Conservation (phyloP, 2,797 vertebrate genomes). For the Microctenopoma stevenorrisi region DNA sequence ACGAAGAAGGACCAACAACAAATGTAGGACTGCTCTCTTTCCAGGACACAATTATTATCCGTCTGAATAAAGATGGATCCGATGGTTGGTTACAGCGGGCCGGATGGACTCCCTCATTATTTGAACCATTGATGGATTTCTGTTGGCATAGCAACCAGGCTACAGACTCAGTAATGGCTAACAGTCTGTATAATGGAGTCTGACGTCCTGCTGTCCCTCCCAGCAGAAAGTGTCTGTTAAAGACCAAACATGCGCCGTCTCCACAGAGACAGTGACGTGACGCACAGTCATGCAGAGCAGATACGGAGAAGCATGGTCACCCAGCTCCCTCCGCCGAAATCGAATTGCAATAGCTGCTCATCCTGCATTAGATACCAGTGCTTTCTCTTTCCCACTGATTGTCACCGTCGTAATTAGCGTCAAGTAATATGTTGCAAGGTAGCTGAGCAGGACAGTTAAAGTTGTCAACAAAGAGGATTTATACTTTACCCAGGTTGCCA, state of each 20-base stretch:
- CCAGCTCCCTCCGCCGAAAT: conserved; percentile 15
- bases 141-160: conserved; percentile 68
- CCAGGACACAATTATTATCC: conserved; percentile 21
- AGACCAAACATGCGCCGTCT: conserved; percentile 35
- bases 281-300: conserved; percentile 1
- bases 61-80: conserved; percentile 26
- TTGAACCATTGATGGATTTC: conserved; percentile 41
- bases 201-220: conserved; percentile 65
- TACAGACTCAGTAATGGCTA: conserved; percentile 48
- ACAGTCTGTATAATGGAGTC: conserved; percentile 60
- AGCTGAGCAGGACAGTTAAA: background rate
- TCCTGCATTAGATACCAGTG: background rate
- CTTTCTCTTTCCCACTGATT: background rate
- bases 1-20: conserved; percentile 98
- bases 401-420: conserved; percentile 1
- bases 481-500: too few relatives aligned
- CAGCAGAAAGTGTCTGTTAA: conserved; percentile 52
- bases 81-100: conserved; percentile 28
- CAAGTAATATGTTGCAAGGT: background rate
- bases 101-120: conserved; percentile 47
- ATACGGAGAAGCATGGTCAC: conserved; percentile 10
- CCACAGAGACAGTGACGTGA: conserved; percentile 24
- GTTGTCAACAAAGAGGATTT: background rate
- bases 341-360: conserved; percentile 1
- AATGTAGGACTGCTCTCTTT: conserved; percentile 84